Base-by-base conservation (phyloP, 1,140 invertebrate genomes). In the Calliopsis andreniformis region DNA sequence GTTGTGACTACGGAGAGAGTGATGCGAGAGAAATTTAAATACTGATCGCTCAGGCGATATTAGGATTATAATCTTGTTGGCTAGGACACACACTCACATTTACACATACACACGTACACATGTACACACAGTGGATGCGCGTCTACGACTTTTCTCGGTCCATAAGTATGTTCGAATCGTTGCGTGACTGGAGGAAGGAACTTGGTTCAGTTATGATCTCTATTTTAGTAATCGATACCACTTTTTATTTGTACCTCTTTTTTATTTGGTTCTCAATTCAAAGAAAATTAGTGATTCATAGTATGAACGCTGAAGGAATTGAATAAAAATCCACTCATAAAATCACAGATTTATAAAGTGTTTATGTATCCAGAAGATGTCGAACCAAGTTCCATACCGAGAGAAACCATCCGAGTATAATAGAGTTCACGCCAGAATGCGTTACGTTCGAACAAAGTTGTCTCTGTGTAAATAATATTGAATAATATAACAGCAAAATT, bases 11-110 rank as follows among this genome's bases (percentile, higher is more conserved):
- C 35, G 72, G 42, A 53, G 64, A 62, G 39, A 69, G 25, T 12
- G 30, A 30, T 18, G 32, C n/a, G 55, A 35, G 35, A 71, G 76
- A 56, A 69, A 79, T 83, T 70, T 70, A 82, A 83, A 6, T 53
- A 68, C 30, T 53, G 64, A 56, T 81, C 51, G 59, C 47, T 53
- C 18, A n/a, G 55, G 30, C 69, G 80, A 66, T 61, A 12, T 58
- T 82, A 83, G 61, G 30, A 67, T 76, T 84, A 39, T 39, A 78
- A 64, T 64, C 47, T 82, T 83, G 82, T 84, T 84, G 66, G 67
- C 49, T 70, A 59, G 61, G 56, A 47, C 45, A 43, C 20, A 55
- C 23, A 53, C 39, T 25, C 25, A 16, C 16, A 25, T 14, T 32
- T 20, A 66, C 28, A 35, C 7, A 39, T 10, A 10, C 35, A 39